Conservation (phyloP, 2,888 invertebrate genomes). For the Sminthurinus aureus region DNA sequence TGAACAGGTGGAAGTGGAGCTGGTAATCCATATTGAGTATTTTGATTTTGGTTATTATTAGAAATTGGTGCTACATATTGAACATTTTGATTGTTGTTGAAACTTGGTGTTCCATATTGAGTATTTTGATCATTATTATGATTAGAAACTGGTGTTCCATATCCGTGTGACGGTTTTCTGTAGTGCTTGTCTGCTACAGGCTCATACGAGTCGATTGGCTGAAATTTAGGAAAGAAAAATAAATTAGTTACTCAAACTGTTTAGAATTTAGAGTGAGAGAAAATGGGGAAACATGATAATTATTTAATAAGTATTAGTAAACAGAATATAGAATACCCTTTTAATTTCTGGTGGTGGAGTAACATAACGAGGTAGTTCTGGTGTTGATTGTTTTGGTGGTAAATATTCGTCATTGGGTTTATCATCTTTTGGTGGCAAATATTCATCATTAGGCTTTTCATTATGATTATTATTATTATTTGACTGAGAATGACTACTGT, state of each 20-base stretch:
- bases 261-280: background rate
- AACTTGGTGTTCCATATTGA: background rate
- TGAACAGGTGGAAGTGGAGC: background rate
- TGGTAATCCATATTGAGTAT: background rate
- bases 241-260: background rate
- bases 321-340: slow-evolving; percentile 8
- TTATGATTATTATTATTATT: background rate
- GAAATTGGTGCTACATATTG: too few species aligned
- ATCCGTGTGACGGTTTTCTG: slow-evolving; percentile 50
- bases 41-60: background rate
- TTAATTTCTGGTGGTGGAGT: slow-evolving; percentile 24
- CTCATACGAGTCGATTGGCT: slow-evolving; percentile 47
- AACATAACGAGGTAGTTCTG: slow-evolving; percentile 26
- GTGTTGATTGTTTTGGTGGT: slow-evolving; percentile 30
- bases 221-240: background rate
- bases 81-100: too few species aligned
- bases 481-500: background rate
- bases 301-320: too few species aligned
- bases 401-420: slow-evolving; percentile 37
- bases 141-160: slow-evolving; percentile 29
- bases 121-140: background rate
- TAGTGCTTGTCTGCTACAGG: slow-evolving; percentile 48
- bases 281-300: too few species aligned
- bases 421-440: slow-evolving; percentile 22
- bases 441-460: slow-evolving; percentile 31